Percentiles rank a stretch among this genome's conserved stretches.
Conservation (phyloP, 2,888 invertebrate genomes). For the Agonum fuliginosum region DNA sequence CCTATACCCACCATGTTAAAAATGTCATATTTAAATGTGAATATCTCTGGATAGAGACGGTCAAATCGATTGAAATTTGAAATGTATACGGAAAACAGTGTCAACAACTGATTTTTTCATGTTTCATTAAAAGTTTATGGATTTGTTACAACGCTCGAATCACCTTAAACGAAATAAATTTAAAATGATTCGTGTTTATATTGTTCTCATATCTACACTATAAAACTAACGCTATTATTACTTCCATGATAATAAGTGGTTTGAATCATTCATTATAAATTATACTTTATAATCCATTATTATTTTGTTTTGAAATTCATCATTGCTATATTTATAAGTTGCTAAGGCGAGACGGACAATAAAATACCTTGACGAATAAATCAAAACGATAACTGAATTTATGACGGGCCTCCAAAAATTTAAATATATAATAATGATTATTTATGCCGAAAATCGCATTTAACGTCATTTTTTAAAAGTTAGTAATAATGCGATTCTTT, state of each 20-base stretch:
- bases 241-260: neutral
- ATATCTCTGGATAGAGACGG: too few relatives aligned
- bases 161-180: too few relatives aligned
- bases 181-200: neutral
- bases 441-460: neutral
- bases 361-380: neutral
- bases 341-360: too few relatives aligned
- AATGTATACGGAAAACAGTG: too few relatives aligned
- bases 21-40: too few relatives aligned
- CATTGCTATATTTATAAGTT: neutral
- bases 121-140: too few relatives aligned
- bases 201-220: neutral
- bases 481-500: too few relatives aligned
- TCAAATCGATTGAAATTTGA: too few relatives aligned
- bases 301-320: neutral
- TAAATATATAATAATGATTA: neutral
- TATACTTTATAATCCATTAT: neutral
- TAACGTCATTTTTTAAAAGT: too few relatives aligned
- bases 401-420: slow-evolving; percentile 27
- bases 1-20: too few relatives aligned
- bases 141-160: too few relatives aligned
- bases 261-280: neutral
- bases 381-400: neutral
- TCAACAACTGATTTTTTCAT: too few relatives aligned
- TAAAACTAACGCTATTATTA: neutral